Percentiles rank a stretch among this genome's conserved stretches.
Conservation (phyloP, 2,113 vertebrate species). For the Eupsittula cactorum region DNA sequence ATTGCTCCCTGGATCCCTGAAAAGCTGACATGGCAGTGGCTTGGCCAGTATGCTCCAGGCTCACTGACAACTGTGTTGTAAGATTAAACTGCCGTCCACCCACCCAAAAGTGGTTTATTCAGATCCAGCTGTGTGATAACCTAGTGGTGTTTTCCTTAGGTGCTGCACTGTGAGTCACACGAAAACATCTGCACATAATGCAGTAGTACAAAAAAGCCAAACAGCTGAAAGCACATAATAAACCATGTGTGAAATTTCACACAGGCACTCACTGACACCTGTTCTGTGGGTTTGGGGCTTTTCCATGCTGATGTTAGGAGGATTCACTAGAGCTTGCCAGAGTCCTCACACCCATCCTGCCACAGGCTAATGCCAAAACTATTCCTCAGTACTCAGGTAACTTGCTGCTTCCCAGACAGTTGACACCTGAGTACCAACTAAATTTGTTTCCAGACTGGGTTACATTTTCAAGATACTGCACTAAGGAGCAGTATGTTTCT, state of each 20-base stretch:
- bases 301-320: not conserved
- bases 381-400: not conserved
- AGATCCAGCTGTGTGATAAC: not conserved
- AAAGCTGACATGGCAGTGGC: not conserved
- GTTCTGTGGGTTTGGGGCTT: not conserved
- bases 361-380: not conserved
- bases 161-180: not conserved
- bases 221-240: not conserved
- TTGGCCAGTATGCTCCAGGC: not conserved
- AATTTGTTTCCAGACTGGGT: not conserved
- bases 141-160: not conserved
- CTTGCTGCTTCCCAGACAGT: not conserved
- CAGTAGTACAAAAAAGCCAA: not conserved
- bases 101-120: not conserved
- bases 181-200: not conserved
- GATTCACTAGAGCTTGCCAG: not conserved
- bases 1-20: not conserved
- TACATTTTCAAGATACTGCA: not conserved
- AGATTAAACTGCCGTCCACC: not conserved
- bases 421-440: not conserved
- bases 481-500: not conserved
- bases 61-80: accelerated
- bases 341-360: not conserved
- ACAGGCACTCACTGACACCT: not conserved
- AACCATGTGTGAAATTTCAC: not conserved